phyloP scores from a whole-genome alignment of 1,140 invertebrate genomes.

The Bombus superbus region DNA sequence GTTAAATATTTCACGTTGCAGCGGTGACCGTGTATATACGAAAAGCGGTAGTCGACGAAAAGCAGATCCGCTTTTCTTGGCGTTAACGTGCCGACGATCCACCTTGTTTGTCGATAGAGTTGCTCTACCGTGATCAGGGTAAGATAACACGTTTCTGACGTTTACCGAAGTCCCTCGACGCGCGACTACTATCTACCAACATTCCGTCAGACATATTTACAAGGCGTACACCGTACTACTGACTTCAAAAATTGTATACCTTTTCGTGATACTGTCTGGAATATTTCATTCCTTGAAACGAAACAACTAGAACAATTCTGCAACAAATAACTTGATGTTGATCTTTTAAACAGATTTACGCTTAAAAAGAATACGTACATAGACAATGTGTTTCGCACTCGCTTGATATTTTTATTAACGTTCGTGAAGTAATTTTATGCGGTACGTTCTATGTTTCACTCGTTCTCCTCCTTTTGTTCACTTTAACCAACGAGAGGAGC shows the following conservation, averaged over 20 bases:
- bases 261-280: neutral
- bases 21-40: neutral
- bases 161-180: slow-evolving; percentile 12
- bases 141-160: slow-evolving; percentile 24
- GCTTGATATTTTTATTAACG: neutral
- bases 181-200: neutral
- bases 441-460: too few species aligned
- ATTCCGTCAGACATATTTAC: slow-evolving; percentile 19
- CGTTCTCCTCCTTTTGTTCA: too few species aligned
- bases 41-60: slow-evolving; percentile 16
- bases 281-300: neutral
- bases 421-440: neutral
- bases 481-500: too few species aligned
- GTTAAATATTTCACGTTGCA: slow-evolving; percentile 55
- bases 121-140: neutral
- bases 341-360: neutral
- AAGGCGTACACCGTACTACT: too few species aligned
- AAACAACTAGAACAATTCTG: neutral
- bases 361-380: neutral
- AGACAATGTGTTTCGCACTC: neutral
- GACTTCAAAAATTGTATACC: neutral
- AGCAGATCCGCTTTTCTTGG: neutral
- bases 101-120: slow-evolving; percentile 24
- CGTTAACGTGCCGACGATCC: slow-evolving; percentile 17
- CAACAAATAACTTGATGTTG: neutral